These are phyloP conservation scores for Tinea semifulvella DNA, from an alignment of 2,888 invertebrate species.

Conservation along the genomic window DNA sequence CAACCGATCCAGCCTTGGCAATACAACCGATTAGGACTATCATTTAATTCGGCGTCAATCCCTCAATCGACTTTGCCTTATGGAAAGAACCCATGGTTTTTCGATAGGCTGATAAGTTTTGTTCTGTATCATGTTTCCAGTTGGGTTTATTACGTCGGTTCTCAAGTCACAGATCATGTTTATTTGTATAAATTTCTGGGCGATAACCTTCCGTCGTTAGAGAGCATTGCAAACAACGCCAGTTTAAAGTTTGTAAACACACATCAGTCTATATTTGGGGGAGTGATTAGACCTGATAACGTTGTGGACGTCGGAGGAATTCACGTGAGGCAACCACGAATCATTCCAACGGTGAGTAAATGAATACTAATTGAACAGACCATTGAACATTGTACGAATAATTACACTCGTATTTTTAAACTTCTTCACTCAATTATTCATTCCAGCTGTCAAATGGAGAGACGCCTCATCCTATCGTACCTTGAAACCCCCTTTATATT, in stretches of 20 bases:
- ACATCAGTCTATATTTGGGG: slow-evolving; percentile 70
- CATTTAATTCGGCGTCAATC: slow-evolving; percentile 61
- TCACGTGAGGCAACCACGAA: slow-evolving; percentile 58
- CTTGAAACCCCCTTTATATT: too few relatives aligned
- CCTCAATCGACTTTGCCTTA: slow-evolving; percentile 49
- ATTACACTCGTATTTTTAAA: too few relatives aligned
- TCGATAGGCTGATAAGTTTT: slow-evolving; percentile 49
- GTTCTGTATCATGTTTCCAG: slow-evolving; percentile 47
- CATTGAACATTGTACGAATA: too few relatives aligned
- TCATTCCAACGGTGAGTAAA: slow-evolving; percentile 56
- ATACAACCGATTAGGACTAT: slow-evolving; percentile 53
- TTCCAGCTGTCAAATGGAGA: too few relatives aligned
- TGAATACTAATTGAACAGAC: slow-evolving; percentile 8
- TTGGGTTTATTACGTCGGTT: slow-evolving; percentile 57
- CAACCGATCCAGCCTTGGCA: slow-evolving; percentile 65
- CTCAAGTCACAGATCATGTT: slow-evolving; percentile 52
- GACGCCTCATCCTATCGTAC: too few relatives aligned
- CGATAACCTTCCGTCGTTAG: slow-evolving; percentile 60
- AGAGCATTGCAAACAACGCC: slow-evolving; percentile 63
- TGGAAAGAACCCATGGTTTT: slow-evolving; percentile 54
- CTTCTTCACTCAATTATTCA: too few relatives aligned
- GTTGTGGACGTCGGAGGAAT: slow-evolving; percentile 74
- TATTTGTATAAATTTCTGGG: slow-evolving; percentile 59
- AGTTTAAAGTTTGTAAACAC: slow-evolving; percentile 71
- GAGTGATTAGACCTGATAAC: slow-evolving; percentile 65